Evolutionary conservation across 2,113 vertebrate species (phyloP), one percentile per base, ranked within the genome.

Genomic region (Archocentrus centrarchus): DNA sequence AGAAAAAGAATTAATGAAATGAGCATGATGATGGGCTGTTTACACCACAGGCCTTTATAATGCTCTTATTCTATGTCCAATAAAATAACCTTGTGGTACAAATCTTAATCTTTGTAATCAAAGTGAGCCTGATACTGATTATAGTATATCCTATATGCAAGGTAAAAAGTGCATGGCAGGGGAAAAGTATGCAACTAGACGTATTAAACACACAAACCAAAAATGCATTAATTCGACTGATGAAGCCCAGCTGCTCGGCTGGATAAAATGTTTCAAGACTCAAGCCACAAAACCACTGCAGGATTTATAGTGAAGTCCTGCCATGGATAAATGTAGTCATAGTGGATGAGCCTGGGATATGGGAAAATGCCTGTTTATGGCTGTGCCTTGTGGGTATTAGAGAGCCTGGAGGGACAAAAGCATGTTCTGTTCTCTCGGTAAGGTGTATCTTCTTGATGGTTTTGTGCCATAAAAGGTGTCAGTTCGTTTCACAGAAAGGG

Each of bases 261-360:
- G 68, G 35, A 47, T 80, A 85, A 83, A 88, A 68, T 80, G 1
- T 17, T 35, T 88, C 64, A 76, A 76, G 57, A 63, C 15, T 81
- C 70, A 78, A 77, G 41, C 78, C 84, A 80, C 82, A 91, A 80
- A 91, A 85, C 83, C 85, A 61, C 85, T 61, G 73, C 22, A 41
- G 70, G 88, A 39, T 79, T 85, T 80, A 62, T 64, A 83, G 84
- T 76, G 85, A 88, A 86, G 81, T 77, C 77, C 73, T 83, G 84
- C 57, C 75, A 7, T 79, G 68, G 27, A 55, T 73, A 79, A 85
- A 77, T 66, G 82, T 14, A 79, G 68, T 32, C 75, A 14, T 79
- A 77, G n/a, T 11, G 53, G 75, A 80, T 77, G 76, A 86, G 76
- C 22, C 32, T 2, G 53, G 64, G 63, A 81, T 58, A 68, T 35